These are phyloP conservation scores for Drosophila nr. perissopoda DNA, from an alignment of 2,888 invertebrate species.

Conservation along the genomic window DNA sequence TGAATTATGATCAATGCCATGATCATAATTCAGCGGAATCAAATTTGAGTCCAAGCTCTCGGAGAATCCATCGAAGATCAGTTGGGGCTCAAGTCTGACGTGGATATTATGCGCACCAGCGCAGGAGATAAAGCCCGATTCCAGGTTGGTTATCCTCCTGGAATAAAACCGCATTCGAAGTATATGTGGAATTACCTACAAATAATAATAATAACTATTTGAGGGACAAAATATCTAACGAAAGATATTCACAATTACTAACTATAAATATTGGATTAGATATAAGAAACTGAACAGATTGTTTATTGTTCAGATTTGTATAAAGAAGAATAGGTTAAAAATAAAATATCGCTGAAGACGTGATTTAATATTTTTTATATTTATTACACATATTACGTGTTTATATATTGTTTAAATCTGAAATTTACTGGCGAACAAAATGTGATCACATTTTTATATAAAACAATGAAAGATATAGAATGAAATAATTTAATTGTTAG, in stretches of 20 bases:
- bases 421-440: not conserved
- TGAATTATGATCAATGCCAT: not conserved
- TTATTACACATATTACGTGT: not conserved
- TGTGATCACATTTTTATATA: not conserved
- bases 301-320: not conserved
- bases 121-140: too few species aligned
- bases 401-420: not conserved
- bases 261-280: not conserved
- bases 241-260: not conserved
- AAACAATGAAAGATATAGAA: not conserved
- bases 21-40: not conserved
- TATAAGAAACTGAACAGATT: not conserved
- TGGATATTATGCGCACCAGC: not conserved
- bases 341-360: not conserved
- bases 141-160: not conserved
- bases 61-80: not conserved
- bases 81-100: slow-evolving; percentile 2
- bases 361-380: not conserved
- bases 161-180: not conserved
- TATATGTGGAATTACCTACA: not conserved
- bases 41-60: not conserved
- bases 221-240: not conserved
- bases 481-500: not conserved
- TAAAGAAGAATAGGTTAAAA: not conserved
- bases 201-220: not conserved